phyloP scores from a whole-genome alignment of 2,113 vertebrate species.

The Myotis brandtii region DNA sequence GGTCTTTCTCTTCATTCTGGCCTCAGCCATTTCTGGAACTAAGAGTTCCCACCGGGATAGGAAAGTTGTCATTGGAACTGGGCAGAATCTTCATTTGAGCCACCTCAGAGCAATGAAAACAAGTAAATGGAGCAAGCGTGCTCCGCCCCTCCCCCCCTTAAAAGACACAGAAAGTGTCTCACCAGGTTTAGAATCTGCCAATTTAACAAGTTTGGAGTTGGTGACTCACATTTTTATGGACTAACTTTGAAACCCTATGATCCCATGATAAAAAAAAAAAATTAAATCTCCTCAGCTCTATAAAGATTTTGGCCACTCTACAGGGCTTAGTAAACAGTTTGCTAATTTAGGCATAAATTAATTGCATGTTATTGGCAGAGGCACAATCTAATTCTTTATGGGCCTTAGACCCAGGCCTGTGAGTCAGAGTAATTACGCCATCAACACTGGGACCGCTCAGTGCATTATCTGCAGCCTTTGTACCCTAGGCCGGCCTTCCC shows the following conservation, averaged over 20 bases:
- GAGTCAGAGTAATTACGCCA: not conserved
- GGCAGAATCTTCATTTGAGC: not conserved
- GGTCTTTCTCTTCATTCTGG: not conserved
- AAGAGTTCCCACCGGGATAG: too few relatives aligned
- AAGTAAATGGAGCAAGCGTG: accelerated
- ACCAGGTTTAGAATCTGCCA: not conserved
- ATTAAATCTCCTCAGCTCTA: not conserved
- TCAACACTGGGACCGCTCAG: not conserved
- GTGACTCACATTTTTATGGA: slow-evolving; percentile 12
- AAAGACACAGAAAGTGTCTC: not conserved
- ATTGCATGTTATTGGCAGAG: not conserved
- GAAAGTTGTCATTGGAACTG: not conserved
- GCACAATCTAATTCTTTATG: not conserved
- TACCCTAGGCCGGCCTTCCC: not conserved
- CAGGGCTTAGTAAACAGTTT: not conserved
- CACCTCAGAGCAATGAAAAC: not conserved
- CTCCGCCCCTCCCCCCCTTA: too few relatives aligned
- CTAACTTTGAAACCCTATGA: not conserved
- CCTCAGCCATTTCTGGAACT: not conserved
- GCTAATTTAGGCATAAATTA: not conserved
- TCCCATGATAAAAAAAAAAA: not conserved
- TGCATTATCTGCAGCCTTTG: not conserved
- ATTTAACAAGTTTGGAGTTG: not conserved
- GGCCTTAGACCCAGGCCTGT: not conserved
- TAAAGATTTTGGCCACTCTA: not conserved